Evolutionary conservation across 2,113 vertebrate species (phyloP).

Genomic region (Oenanthe oenanthe): DNA sequence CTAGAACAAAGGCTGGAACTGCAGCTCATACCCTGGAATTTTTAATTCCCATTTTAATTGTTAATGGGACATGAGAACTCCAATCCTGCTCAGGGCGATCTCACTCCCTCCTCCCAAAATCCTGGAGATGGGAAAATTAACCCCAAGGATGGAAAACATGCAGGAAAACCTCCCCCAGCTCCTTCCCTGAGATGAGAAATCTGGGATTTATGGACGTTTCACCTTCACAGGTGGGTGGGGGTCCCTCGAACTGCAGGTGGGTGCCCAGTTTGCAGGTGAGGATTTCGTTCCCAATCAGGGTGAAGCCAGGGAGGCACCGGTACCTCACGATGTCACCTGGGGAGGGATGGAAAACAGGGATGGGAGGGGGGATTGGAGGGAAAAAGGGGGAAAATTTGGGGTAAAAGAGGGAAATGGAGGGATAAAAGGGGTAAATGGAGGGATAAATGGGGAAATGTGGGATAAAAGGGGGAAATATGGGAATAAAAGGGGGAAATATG

Average conservation of each 20-base stretch:
- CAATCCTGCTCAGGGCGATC: fast-evolving
- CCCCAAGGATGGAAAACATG: background rate
- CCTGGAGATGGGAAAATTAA: fast-evolving
- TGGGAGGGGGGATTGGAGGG: background rate
- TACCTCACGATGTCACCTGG: background rate
- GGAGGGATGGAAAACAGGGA: background rate
- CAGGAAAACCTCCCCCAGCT: background rate
- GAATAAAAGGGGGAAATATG: background rate
- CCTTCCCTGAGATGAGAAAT: background rate
- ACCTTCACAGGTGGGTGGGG: background rate
- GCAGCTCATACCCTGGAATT: background rate
- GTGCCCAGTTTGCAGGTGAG: background rate
- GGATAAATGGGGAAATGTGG: background rate
- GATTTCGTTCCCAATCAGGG: background rate
- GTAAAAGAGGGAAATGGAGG: no score
- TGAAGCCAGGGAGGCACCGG: background rate
- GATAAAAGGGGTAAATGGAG: no score
- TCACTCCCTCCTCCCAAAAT: background rate
- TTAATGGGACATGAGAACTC: background rate
- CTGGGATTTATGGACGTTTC: fast-evolving
- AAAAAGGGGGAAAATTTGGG: no score
- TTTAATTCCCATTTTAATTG: background rate
- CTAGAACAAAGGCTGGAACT: background rate
- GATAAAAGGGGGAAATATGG: fast-evolving
- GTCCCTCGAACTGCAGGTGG: background rate